These are phyloP conservation scores for Chrysogorgia sp. DNA, from an alignment of 92 coral and sea anemone genomes.

Conservation along the genomic window DNA sequence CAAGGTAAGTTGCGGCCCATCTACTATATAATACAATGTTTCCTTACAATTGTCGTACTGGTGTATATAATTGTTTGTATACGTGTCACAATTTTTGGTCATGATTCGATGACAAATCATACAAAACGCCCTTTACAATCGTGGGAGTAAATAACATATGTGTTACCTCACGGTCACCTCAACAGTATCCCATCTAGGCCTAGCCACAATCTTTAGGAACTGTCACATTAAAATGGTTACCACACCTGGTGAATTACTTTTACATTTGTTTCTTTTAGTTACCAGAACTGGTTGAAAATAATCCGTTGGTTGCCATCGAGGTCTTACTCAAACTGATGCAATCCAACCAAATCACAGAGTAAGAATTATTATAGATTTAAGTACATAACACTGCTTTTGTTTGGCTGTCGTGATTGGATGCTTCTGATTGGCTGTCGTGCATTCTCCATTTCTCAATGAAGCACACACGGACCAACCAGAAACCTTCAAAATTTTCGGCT, in stretches of 20 bases:
- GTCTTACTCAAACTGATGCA: conserved; percentile 93
- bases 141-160: too few relatives aligned
- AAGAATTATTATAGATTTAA: conserved; percentile 57
- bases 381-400: background rate
- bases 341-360: conserved; percentile 98
- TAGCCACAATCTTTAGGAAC: background rate
- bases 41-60: too few relatives aligned
- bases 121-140: too few relatives aligned
- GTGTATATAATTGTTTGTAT: too few relatives aligned
- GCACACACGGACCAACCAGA: background rate
- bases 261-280: conserved; percentile 54
- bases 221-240: background rate
- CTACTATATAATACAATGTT: background rate
- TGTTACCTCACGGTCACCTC: too few relatives aligned
- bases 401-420: too few relatives aligned
- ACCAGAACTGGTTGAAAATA: conserved; percentile 96
- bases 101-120: too few relatives aligned
- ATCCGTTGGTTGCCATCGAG: conserved; percentile 94
- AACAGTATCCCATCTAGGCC: too few relatives aligned
- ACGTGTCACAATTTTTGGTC: too few relatives aligned
- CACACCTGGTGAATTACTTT: background rate
- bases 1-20: conserved; percentile 63
- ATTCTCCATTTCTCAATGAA: background rate
- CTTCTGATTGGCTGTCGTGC: too few relatives aligned
- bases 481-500: too few relatives aligned